Percentiles rank a stretch among this genome's conserved stretches.
Evolutionary conservation across 2,113 vertebrate genomes (phyloP).

Genomic region (Hippocampus comes): DNA sequence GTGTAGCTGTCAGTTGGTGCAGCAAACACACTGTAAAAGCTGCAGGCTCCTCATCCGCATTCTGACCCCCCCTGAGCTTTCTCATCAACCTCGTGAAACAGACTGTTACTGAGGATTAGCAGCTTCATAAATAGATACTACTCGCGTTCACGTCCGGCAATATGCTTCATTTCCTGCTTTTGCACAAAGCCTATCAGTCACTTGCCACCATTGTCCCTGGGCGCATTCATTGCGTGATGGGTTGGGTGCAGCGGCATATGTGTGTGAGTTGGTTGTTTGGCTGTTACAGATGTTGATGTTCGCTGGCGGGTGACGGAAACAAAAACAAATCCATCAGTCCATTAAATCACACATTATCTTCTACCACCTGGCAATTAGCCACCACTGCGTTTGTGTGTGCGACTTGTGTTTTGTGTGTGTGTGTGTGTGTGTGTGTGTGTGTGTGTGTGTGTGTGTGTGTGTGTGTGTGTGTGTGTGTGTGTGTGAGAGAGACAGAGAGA

Average conservation of each 20-base stretch:
- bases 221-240: conserved; percentile 23
- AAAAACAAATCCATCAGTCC: conserved; percentile 70
- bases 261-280: conserved; percentile 28
- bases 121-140: neutral
- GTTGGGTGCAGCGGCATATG: neutral
- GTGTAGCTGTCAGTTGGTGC: conserved; percentile 62
- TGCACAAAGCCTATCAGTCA: conserved; percentile 47
- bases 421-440: conserved; percentile 28
- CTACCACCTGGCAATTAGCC: conserved; percentile 72
- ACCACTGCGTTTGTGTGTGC: conserved; percentile 34
- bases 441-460: conserved; percentile 21
- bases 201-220: conserved; percentile 47
- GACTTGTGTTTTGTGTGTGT: conserved; percentile 20
- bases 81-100: conserved; percentile 62
- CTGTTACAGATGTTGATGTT: conserved; percentile 67
- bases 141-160: conserved; percentile 1
- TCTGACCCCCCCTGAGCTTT: conserved; percentile 48
- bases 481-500: conserved; percentile 17
- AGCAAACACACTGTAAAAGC: conserved; percentile 69
- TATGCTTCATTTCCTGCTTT: conserved; percentile 7
- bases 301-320: conserved; percentile 65
- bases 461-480: conserved; percentile 28
- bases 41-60: conserved; percentile 48
- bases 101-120: conserved; percentile 50
- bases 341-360: conserved; percentile 75